These are phyloP conservation scores for Aspidiotus destructor DNA, from an alignment of 2,888 invertebrate genomes.

Conservation along the genomic window DNA sequence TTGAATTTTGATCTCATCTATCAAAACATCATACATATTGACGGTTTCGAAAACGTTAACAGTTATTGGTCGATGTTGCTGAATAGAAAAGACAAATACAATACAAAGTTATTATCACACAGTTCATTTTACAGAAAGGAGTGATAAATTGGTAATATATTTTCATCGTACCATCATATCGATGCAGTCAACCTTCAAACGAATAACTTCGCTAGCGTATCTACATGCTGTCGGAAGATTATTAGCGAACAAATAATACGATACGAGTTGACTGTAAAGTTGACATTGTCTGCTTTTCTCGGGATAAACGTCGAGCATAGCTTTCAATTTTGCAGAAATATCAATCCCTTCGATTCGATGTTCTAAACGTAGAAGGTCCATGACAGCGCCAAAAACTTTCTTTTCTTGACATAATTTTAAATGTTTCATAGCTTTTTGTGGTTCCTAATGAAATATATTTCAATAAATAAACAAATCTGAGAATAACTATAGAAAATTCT, in stretches of 20 bases:
- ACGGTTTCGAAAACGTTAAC: neutral
- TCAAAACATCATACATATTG: conserved; percentile 5
- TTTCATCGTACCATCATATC: conserved; percentile 10
- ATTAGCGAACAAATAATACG: conserved; percentile 6
- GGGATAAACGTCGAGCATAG: neutral
- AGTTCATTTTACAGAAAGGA: too few relatives aligned
- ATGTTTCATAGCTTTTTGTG: neutral
- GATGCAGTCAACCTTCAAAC: conserved; percentile 1
- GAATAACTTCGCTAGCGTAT: neutral
- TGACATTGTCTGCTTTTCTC: conserved; percentile 3
- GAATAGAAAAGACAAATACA: neutral
- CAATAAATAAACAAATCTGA: neutral
- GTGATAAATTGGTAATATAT: too few relatives aligned
- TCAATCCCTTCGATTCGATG: neutral
- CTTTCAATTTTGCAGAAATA: neutral
- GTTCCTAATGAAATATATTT: conserved; percentile 8
- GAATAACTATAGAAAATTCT: neutral
- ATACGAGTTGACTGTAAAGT: conserved; percentile 7
- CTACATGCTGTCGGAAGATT: neutral
- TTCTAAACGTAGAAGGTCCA: conserved; percentile 15
- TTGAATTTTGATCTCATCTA: conserved; percentile 14
- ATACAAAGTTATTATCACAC: too few relatives aligned
- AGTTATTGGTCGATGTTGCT: conserved; percentile 14
- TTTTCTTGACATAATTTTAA: neutral
- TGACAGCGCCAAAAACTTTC: conserved; percentile 10